phyloP scores from a whole-genome alignment of 2,888 invertebrate genomes.

The Mamestra brassicae region DNA sequence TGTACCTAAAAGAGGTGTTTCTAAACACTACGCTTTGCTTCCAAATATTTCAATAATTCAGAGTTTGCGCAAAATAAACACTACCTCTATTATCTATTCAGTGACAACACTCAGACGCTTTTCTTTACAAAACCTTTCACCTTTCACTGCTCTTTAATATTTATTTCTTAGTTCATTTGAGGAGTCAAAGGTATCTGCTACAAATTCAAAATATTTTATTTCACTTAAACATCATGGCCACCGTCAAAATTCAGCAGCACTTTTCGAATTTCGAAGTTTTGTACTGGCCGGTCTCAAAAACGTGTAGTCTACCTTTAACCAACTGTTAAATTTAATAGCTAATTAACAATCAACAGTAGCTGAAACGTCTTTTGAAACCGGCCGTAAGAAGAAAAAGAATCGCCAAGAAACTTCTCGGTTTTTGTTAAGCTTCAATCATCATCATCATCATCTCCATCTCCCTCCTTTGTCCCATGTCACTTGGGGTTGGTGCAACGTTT shows the following conservation, averaged over 20 bases:
- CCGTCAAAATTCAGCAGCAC: no score
- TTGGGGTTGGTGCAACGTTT: neutral
- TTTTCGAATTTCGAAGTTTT: no score
- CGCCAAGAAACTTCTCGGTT: neutral
- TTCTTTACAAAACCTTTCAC: conserved; percentile 9
- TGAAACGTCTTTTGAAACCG: no score
- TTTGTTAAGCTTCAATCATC: neutral
- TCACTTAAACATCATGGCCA: no score
- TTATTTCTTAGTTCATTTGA: neutral
- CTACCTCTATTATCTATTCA: neutral
- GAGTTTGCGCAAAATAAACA: neutral
- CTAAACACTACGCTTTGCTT: neutral
- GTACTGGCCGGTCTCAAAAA: no score
- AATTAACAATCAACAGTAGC: no score
- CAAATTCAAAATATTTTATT: no score
- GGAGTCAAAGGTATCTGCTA: neutral
- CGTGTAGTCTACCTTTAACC: no score
- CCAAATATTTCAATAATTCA: neutral
- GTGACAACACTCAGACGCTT: neutral
- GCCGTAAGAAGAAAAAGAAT: neutral
- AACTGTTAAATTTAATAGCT: no score
- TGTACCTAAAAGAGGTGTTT: neutral
- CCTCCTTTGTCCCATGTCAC: neutral
- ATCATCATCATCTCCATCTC: neutral
- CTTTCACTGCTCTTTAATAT: neutral